Evolutionary conservation across 1,140 invertebrate species (phyloP).

Genomic region (Pseudomyrmex dendroicus): DNA sequence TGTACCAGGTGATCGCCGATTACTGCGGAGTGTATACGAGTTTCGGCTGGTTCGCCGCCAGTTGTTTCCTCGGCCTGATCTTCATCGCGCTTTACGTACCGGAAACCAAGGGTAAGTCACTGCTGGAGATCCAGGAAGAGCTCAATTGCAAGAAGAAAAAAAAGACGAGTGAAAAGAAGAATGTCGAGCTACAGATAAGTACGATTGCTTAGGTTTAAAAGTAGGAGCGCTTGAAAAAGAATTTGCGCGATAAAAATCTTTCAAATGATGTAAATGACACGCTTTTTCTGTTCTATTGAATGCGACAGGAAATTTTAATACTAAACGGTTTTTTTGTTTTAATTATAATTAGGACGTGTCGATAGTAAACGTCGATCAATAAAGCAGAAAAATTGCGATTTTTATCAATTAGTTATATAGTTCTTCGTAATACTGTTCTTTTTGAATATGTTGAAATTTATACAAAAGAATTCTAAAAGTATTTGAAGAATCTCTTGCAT

Average conservation of each 20-base stretch:
- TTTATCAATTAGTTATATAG: too few relatives aligned
- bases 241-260: constrained; percentile 32
- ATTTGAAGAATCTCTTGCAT: too few relatives aligned
- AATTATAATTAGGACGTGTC: not conserved
- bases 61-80: constrained; percentile 85
- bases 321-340: not conserved
- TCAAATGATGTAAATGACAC: constrained; percentile 10
- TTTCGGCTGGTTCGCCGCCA: constrained; percentile 86
- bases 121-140: constrained; percentile 88
- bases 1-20: constrained; percentile 86
- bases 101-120: constrained; percentile 89
- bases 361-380: not conserved
- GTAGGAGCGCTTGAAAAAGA: not conserved
- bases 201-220: constrained; percentile 59
- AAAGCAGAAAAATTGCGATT: too few relatives aligned
- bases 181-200: constrained; percentile 34
- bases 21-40: constrained; percentile 85
- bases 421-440: too few relatives aligned
- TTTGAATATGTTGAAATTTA: too few relatives aligned
- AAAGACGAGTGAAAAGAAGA: constrained; percentile 13
- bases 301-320: not conserved
- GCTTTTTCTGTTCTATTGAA: constrained; percentile 16
- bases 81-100: constrained; percentile 89
- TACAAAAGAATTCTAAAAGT: too few relatives aligned
- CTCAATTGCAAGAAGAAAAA: constrained; percentile 75